phyloP scores from a whole-genome alignment of 2,888 invertebrate genomes.

The Cerastis leucographa region DNA sequence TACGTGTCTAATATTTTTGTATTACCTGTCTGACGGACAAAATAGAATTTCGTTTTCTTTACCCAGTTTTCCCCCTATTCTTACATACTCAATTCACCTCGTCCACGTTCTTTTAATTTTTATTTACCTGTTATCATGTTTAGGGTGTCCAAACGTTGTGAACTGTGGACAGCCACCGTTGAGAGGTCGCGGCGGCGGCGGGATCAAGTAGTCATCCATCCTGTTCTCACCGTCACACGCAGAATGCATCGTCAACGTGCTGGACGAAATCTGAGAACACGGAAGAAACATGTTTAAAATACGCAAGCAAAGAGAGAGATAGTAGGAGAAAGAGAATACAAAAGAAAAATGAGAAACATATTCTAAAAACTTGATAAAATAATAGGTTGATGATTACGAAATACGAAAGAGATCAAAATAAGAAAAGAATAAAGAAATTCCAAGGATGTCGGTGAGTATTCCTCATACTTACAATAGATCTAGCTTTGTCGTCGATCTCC shows the following conservation, averaged over 20 bases:
- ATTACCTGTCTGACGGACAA: too few species aligned
- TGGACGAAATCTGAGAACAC: constrained; percentile 81
- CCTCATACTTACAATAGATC: constrained; percentile 85
- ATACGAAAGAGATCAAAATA: not conserved
- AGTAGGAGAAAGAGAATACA: not conserved
- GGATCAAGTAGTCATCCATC: constrained; percentile 91
- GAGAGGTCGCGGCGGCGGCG: constrained; percentile 91
- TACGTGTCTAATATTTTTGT: too few species aligned
- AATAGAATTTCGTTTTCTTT: too few species aligned
- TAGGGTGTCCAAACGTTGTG: constrained; percentile 88
- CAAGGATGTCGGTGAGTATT: not conserved
- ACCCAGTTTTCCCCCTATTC: too few species aligned
- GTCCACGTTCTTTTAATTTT: too few species aligned
- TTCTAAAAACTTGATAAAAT: not conserved
- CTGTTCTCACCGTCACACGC: constrained; percentile 83
- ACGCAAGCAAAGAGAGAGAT: not conserved
- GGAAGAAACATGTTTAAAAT: not conserved
- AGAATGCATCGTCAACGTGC: constrained; percentile 87
- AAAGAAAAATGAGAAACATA: not conserved
- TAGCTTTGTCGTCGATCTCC: constrained; percentile 94
- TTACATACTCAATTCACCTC: not conserved
- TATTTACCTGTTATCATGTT: constrained; percentile 81
- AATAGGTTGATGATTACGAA: not conserved
- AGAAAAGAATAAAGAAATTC: not conserved
- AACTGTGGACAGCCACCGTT: constrained; percentile 85